phyloP scores from a whole-genome alignment of 2,113 vertebrate genomes.

The Aphelocoma coerulescens region DNA sequence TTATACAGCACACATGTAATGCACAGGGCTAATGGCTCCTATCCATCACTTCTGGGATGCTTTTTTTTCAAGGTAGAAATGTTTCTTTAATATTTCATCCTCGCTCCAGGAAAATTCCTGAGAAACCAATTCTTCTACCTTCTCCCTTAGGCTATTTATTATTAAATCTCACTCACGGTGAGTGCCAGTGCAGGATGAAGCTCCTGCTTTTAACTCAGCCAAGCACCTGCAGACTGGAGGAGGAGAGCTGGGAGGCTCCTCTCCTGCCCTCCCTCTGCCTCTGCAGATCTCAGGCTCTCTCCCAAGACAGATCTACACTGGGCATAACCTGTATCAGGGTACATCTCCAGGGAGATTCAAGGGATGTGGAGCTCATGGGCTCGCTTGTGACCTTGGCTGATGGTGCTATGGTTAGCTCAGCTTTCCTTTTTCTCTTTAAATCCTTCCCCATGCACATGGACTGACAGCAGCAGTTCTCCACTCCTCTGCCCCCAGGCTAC shows the following conservation, averaged over 20 bases:
- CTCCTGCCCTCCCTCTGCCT: neutral
- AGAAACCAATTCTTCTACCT: neutral
- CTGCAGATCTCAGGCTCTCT: neutral
- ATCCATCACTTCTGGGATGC: neutral
- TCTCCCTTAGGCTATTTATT: neutral
- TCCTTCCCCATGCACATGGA: neutral
- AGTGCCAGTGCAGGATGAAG: neutral
- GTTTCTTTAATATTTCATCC: constrained; percentile 31
- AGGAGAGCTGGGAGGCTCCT: neutral
- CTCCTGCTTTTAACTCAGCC: neutral
- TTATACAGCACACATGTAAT: fast-evolving
- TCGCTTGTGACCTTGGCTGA: neutral
- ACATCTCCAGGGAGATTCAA: neutral
- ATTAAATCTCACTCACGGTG: neutral
- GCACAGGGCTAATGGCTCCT: neutral
- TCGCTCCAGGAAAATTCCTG: neutral
- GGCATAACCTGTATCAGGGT: fast-evolving
- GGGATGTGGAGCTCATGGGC: neutral
- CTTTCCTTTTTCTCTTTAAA: neutral
- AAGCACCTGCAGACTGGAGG: fast-evolving
- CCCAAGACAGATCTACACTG: neutral
- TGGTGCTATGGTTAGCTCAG: fast-evolving
- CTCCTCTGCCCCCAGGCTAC: neutral
- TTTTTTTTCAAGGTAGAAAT: neutral
- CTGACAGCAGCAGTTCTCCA: neutral